Conservation (phyloP, 2,888 invertebrate genomes). For the Reticulitermes lucifugus region DNA sequence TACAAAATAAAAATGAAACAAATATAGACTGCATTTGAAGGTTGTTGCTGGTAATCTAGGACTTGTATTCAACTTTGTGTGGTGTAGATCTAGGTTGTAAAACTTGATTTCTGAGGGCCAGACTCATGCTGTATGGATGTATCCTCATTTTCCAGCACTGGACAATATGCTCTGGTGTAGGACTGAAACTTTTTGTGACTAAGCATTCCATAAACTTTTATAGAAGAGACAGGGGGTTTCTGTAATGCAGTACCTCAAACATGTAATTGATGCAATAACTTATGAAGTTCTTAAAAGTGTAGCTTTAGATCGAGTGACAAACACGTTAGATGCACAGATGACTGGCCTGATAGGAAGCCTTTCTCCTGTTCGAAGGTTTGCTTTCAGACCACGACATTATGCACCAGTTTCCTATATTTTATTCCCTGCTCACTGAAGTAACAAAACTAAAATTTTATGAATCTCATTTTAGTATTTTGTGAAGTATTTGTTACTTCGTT, state of each 20-base stretch:
- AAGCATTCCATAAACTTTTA: conserved; percentile 55
- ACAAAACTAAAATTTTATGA: conserved; percentile 54
- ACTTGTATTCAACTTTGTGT: conserved; percentile 55
- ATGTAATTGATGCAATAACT: conserved; percentile 68
- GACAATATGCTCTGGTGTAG: conserved; percentile 52
- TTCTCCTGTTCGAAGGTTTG: conserved; percentile 28
- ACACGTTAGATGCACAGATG: conserved; percentile 52
- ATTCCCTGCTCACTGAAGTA: conserved; percentile 55
- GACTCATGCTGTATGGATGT: conserved; percentile 53
- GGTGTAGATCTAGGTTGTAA: conserved; percentile 56
- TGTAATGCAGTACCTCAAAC: conserved; percentile 68
- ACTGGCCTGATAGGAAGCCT: conserved; percentile 51
- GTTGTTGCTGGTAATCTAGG: conserved; percentile 54
- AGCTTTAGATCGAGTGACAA: conserved; percentile 55
- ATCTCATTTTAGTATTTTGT: conserved; percentile 54
- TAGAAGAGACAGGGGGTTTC: conserved; percentile 62
- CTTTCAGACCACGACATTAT: conserved; percentile 50
- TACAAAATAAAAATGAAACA: conserved; percentile 42
- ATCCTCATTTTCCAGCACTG: conserved; percentile 55
- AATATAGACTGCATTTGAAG: conserved; percentile 54
- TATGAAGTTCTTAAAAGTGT: conserved; percentile 57
- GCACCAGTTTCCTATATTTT: conserved; percentile 55
- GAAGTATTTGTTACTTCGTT: conserved; percentile 55
- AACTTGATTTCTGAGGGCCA: conserved; percentile 54
- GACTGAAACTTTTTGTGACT: conserved; percentile 55